phyloP scores from a whole-genome alignment of 1,140 invertebrate genomes.

The Gryon sp. region DNA sequence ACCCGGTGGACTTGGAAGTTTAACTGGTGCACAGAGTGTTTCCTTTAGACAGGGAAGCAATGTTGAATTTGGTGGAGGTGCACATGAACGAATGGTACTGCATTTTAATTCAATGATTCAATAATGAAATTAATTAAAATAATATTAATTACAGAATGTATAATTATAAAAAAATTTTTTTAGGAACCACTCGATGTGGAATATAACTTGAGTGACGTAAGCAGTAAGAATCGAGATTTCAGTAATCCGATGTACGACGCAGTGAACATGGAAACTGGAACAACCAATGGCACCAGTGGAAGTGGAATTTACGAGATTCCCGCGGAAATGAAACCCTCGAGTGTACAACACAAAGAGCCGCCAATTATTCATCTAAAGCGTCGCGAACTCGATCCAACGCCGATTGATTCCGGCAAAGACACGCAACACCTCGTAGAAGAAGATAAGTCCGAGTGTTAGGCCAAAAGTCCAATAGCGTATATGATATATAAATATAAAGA shows the following conservation, averaged over 20 bases:
- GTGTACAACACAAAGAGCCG: conserved; percentile 87
- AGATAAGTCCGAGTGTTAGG: conserved; percentile 85
- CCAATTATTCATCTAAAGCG: conserved; percentile 86
- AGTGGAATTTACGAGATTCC: conserved; percentile 89
- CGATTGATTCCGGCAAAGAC: conserved; percentile 93
- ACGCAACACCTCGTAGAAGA: conserved; percentile 94
- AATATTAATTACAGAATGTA: conserved; percentile 15
- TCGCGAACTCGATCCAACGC: conserved; percentile 89
- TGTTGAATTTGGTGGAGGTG: conserved; percentile 90
- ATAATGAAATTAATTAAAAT: conserved; percentile 7
- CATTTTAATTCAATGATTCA: no score
- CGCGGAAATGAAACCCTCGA: conserved; percentile 88
- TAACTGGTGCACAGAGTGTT: conserved; percentile 94
- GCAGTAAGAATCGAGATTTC: conserved; percentile 91
- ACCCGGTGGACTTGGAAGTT: conserved; percentile 85
- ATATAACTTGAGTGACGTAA: conserved; percentile 86
- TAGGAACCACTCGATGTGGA: conserved; percentile 86
- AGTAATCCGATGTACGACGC: conserved; percentile 98
- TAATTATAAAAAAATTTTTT: conserved; percentile 1
- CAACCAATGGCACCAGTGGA: conserved; percentile 82
- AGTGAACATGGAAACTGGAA: conserved; percentile 82
- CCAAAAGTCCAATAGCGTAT: conserved; percentile 50
- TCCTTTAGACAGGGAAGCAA: conserved; percentile 97
- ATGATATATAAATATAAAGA: conserved; percentile 52
- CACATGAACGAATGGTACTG: conserved; percentile 77